Percentiles rank a stretch among this genome's conserved stretches.
Conservation (phyloP, 2,113 vertebrate genomes). For the Cacatua alba region DNA sequence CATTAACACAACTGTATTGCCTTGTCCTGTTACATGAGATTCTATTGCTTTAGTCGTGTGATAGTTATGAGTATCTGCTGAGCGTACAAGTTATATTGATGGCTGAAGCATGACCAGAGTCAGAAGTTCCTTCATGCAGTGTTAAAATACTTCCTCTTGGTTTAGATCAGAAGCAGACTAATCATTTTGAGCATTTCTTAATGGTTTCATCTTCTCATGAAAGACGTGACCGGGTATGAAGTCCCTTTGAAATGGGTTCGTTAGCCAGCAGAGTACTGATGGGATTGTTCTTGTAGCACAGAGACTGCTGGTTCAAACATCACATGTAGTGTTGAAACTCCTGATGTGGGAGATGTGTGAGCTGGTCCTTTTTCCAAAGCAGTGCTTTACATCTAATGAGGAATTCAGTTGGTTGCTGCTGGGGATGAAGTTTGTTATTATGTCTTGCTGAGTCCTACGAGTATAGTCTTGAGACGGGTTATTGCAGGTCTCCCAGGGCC, state of each 20-base stretch:
- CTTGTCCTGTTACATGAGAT: background rate
- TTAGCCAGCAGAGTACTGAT: background rate
- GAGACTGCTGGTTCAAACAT: background rate
- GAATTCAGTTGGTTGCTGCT: fast-evolving
- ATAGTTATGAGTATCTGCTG: background rate
- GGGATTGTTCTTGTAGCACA: fast-evolving
- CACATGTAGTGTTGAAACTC: fast-evolving
- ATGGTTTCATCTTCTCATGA: background rate
- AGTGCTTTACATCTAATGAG: background rate
- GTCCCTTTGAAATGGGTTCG: background rate
- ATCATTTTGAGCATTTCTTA: background rate
- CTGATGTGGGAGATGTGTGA: fast-evolving
- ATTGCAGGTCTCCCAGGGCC: background rate
- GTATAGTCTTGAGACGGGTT: background rate
- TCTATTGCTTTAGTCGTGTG: background rate
- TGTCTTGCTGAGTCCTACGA: background rate
- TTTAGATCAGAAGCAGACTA: background rate
- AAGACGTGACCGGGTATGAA: background rate
- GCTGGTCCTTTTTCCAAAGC: background rate
- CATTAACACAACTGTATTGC: background rate
- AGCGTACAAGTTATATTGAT: background rate
- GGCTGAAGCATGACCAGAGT: background rate
- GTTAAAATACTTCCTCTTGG: background rate
- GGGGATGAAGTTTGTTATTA: background rate
- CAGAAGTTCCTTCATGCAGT: conserved; percentile 5